Base-by-base conservation (phyloP, 2,888 invertebrate genomes). In the Rhamphomyia laevipes region DNA sequence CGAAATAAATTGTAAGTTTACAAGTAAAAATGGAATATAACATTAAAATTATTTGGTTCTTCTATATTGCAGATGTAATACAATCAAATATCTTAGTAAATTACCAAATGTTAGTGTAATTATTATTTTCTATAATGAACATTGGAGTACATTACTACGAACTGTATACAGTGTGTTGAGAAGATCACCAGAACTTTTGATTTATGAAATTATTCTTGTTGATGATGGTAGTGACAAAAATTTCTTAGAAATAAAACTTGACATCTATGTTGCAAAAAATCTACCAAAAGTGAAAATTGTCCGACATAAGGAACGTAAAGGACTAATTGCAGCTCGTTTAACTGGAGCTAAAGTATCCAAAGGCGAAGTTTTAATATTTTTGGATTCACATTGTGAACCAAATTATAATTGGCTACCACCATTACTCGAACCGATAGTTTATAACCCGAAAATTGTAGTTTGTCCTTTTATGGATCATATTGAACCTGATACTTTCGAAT, bases 391-490 rank as follows among this genome's bases (percentile, higher is more conserved):
- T 9, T 67, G n/a, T n/a, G n/a, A n/a, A n/a, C n/a, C n/a, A n/a
- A n/a, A n/a, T n/a, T n/a, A n/a, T n/a, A n/a, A n/a, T n/a, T n/a
- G n/a, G n/a, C n/a, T n/a, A n/a, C n/a, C n/a, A n/a, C n/a, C n/a
- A n/a, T n/a, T n/a, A n/a, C n/a, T n/a, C n/a, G n/a, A n/a, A n/a
- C n/a, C n/a, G n/a, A n/a, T n/a, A n/a, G n/a, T n/a, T n/a, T n/a
- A 80, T 58, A 80, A 91, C 69, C 83, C 86, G 62, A 82, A 80
- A 59, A 88, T 89, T 3, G 92, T 86, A 49, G 90, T 94, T 12
- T 97, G 96, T 65, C 96, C 96, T 1, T 95, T 91, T 65, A 96
- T 97, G 53, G 96, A 97, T 72, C 94, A 96, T n/a, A 78, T 97
- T 47, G 92, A 92, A 0, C 72, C 79, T 68, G 90, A 90, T 61